These are phyloP conservation scores for Cassiopea xamachana DNA, from an alignment of 30 jellyfish, hydroid and myxozoan species.

Conservation along the genomic window DNA sequence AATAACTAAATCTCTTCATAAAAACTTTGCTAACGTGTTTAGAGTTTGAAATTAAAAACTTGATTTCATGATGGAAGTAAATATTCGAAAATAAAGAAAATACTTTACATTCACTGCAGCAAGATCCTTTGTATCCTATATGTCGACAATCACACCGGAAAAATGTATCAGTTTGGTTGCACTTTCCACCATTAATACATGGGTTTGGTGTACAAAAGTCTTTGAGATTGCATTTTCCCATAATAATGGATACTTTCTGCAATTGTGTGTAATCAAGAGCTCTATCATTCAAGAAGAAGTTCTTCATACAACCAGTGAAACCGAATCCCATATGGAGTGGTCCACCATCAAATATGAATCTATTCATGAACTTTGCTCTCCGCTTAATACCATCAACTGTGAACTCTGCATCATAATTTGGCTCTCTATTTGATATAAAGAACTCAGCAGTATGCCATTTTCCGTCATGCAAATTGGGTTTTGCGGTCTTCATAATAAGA, in stretches of 20 bases:
- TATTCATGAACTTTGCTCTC: constrained; percentile 67
- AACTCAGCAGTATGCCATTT: constrained; percentile 95
- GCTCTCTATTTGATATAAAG: constrained; percentile 66
- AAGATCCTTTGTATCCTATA: constrained; percentile 91
- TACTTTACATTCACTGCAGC: constrained; percentile 94
- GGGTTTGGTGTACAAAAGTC: constrained; percentile 99
- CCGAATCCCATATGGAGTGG: constrained; percentile 93
- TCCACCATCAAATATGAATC: constrained; percentile 88
- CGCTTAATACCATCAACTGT: constrained; percentile 95
- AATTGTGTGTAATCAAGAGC: constrained; percentile 60
- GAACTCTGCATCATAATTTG: constrained; percentile 86
- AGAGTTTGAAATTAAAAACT: too few species aligned
- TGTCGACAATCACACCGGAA: constrained; percentile 95
- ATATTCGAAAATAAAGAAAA: too few species aligned
- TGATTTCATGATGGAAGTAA: too few species aligned
- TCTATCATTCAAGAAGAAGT: constrained; percentile 77
- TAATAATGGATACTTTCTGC: constrained; percentile 69
- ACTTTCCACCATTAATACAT: constrained; percentile 95
- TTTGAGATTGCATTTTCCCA: constrained; percentile 83
- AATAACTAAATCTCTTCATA: too few species aligned
- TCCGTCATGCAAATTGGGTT: constrained; percentile 89
- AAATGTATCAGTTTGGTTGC: constrained; percentile 94
- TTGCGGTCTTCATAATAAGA: constrained; percentile 82
- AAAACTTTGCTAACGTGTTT: too few species aligned
- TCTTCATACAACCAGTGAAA: constrained; percentile 99